Conservation (phyloP, 2,888 invertebrate genomes). For the Meteorus cinctellus region DNA sequence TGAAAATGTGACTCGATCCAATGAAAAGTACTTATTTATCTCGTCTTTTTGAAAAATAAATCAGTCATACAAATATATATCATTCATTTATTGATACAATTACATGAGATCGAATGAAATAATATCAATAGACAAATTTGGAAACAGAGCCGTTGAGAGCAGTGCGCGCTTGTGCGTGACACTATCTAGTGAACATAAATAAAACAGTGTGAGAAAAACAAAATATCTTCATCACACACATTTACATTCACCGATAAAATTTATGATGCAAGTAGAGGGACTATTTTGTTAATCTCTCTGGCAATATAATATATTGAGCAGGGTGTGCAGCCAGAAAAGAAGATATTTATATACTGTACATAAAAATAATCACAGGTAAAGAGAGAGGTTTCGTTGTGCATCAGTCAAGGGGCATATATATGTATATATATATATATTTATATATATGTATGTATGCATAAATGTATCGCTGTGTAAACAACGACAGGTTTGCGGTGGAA, state of each 20-base stretch:
- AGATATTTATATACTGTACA: background rate
- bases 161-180: too few species aligned
- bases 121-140: too few species aligned
- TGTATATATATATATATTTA: too few species aligned
- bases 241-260: background rate
- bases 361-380: conserved; percentile 40
- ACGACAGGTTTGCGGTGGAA: conserved; percentile 48
- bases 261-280: background rate
- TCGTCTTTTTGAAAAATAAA: background rate
- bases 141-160: too few species aligned
- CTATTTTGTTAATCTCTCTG: conserved; percentile 6
- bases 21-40: too few species aligned
- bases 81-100: too few species aligned
- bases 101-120: too few species aligned
- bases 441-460: background rate
- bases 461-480: conserved; percentile 52
- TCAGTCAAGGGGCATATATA: background rate
- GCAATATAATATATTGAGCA: background rate
- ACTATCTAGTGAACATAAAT: background rate
- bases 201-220: background rate
- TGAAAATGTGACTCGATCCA: too few species aligned
- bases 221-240: background rate
- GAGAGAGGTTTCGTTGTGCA: background rate
- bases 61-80: background rate
- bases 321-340: conserved; percentile 28